A percentile compares a stretch with the other conserved stretches of the same genome.
phyloP scores from a whole-genome alignment of 2,113 vertebrate genomes.

The Pachycephala philippinensis region DNA sequence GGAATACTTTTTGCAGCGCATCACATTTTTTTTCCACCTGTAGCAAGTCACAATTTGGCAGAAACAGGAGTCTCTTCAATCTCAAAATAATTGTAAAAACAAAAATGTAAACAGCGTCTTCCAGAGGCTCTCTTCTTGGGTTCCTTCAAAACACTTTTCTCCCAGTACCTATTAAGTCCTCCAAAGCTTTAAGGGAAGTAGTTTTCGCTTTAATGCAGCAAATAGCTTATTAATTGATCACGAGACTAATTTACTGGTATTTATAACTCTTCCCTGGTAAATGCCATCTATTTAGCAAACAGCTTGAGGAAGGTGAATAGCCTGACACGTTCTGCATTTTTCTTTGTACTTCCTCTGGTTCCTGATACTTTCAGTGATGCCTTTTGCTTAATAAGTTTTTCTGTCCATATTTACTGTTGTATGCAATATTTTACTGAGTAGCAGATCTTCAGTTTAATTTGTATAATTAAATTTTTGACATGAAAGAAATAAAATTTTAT shows the following conservation, averaged over 20 bases:
- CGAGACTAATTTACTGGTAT: background rate
- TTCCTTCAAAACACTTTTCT: background rate
- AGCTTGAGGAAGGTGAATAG: background rate
- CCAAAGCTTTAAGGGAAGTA: background rate
- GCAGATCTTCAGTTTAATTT: background rate
- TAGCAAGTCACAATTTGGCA: background rate
- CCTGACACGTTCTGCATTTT: background rate
- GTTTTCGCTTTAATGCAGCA: background rate
- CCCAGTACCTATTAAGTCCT: fast-evolving
- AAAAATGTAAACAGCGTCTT: background rate
- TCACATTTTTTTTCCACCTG: background rate
- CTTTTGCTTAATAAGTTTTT: background rate
- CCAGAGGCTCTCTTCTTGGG: fast-evolving
- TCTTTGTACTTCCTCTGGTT: background rate
- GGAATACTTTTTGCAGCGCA: background rate
- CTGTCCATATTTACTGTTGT: background rate
- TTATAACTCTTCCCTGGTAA: background rate
- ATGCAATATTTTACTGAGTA: background rate
- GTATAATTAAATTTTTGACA: conserved; percentile 4
- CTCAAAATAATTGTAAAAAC: background rate
- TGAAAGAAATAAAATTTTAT: background rate
- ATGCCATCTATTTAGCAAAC: background rate
- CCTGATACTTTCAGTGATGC: background rate
- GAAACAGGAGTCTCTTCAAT: background rate
- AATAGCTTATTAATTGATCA: background rate